Evolutionary conservation across 2,888 invertebrate species (phyloP), one percentile per base, ranked within the genome.

Genomic region (Aporophyla lueneburgensis): DNA sequence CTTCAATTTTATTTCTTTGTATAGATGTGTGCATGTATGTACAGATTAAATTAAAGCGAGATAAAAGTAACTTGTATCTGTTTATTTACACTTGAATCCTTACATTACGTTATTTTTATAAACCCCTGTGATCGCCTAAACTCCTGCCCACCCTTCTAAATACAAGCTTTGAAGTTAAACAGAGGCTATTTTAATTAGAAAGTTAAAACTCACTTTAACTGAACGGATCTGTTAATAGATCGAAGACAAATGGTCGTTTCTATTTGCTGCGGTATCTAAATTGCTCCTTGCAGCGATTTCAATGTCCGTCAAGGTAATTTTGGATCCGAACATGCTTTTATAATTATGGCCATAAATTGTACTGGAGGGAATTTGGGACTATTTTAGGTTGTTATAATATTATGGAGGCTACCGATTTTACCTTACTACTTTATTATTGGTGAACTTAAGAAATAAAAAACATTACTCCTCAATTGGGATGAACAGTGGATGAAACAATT

Each of bases 221-320:
- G 69, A 71, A 86, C 59, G 62, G 62, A 63, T 74, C 85, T 72
- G 75, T 82, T 80, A 83, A 84, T 78, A 81, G 81, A 87, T 79
- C 59, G 43, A 76, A 81, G 69, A 78, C 80, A 76, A 86, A 80
- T 74, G 76, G 63, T 69, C 19, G 73, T 77, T 72, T 76, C 40
- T 71, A 75, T 78, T 78, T 63, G 54, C 54, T 49, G 68, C 54
- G 65, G 49, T 84, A 86, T 86, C 80, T 83, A 67, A 85, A 85
- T 78, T 75, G 69, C 74, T 78, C 24, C 58, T 72, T 65, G 62
- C 66, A 68, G 71, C 73, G 58, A 76, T 86, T 76, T 61, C 10
- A 70, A 65, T 49, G 46, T 49, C 40, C 69, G 66, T 73, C 33
- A 63, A 84, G 81, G 73, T 84, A 78, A 73, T 71, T 84, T 81